Evolutionary conservation across 2,113 vertebrate species (phyloP).

Genomic region (Cettia cetti): DNA sequence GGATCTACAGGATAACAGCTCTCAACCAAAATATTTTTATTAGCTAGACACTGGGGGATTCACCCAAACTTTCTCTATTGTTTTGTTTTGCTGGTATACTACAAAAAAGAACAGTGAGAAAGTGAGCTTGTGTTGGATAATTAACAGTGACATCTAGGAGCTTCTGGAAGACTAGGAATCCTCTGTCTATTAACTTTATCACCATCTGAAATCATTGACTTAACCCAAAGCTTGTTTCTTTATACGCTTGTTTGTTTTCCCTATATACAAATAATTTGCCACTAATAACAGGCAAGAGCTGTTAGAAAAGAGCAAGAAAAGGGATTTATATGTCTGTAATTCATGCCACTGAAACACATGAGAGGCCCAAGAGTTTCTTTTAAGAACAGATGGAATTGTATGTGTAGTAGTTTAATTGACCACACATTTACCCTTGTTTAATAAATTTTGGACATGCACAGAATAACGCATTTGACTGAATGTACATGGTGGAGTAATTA

Average conservation of each 20-base stretch:
- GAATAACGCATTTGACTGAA: conserved; percentile 17
- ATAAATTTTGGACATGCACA: conserved; percentile 28
- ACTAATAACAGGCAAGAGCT: not conserved
- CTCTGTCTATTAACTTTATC: not conserved
- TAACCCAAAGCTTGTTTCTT: not conserved
- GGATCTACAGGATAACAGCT: not conserved
- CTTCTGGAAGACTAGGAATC: not conserved
- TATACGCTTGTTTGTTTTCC: not conserved
- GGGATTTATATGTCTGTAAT: not conserved
- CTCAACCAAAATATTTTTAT: not conserved
- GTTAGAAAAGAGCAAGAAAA: not conserved
- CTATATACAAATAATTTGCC: not conserved
- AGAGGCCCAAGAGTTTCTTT: conserved; percentile 11
- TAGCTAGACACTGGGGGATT: not conserved
- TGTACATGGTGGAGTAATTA: conserved; percentile 27
- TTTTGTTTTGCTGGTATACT: not conserved
- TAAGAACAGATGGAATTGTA: conserved; percentile 1
- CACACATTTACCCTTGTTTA: conserved; percentile 34
- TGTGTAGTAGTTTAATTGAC: not conserved
- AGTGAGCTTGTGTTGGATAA: not conserved
- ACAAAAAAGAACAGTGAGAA: not conserved
- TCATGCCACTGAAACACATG: conserved; percentile 7
- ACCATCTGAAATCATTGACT: not conserved
- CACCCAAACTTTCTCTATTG: not conserved
- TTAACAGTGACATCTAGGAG: not conserved